Evolutionary conservation across 2,888 invertebrate genomes (phyloP), one percentile per base, ranked within the genome.

Genomic region (Athalia circularis): DNA sequence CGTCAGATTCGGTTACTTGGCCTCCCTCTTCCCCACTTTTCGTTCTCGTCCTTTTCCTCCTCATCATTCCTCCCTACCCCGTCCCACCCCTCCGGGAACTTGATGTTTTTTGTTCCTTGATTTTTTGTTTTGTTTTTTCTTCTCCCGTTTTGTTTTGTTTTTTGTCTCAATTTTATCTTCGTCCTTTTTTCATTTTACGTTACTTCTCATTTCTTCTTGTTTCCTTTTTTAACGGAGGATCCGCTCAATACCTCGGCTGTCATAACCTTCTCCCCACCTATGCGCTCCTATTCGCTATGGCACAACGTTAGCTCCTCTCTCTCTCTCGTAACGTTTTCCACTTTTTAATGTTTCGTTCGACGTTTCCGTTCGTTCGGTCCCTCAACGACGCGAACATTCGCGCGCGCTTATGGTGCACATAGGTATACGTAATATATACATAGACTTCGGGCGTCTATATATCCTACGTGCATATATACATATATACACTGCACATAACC

Each of bases 231-330:
- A 88, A 89, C 88, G 89, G 89, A 90, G 88, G 89, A 89, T 89
- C 88, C 89, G 89, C 89, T 90, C 89, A 89, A 89, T 89, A 89
- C 89, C 89, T 89, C 88, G 89, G 87, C 90, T 89, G 89, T 89
- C 89, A 89, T 89, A 89, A 89, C 89, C 81, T 82, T 82, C 82
- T 79, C 80, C 78, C 78, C 84, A 80, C 80, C 79, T 80, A 81
- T 80, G 78, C 77, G 77, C 81, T 80, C 70, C 78, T 80, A 78
- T 70, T 77, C 78, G 77, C 81, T 72, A 79, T 76, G 57, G 29
- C 2, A 29, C 29, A 29, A 29, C 29, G 29, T 29, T 29, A 29
- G 29, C 29, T 29, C 29, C 62, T 79, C 70, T 7, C 79, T 79
- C 72, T 48, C 82, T 84, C 80, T 85, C 84, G 84, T 85, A 84